Evolutionary conservation across 2,113 vertebrate genomes (phyloP).

Genomic region (Nothocercus nigrocapillus): DNA sequence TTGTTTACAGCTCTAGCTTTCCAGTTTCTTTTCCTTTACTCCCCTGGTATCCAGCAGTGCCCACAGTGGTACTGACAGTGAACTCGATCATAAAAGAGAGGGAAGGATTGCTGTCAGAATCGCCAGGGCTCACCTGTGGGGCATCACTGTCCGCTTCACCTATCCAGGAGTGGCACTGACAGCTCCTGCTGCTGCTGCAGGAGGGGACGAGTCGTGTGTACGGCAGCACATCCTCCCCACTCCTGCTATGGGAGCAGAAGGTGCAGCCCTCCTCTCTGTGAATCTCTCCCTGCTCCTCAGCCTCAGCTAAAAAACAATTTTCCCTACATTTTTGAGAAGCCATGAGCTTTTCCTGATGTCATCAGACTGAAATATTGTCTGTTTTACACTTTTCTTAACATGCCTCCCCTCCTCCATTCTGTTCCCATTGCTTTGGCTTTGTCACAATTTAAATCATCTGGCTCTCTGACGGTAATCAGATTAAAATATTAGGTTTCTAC

Average conservation of each 20-base stretch:
- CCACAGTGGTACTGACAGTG: background rate
- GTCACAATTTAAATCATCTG: constrained; percentile 29
- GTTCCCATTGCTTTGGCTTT: constrained; percentile 7
- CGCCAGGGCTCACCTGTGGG: background rate
- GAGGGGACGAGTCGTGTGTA: background rate
- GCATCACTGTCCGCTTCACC: background rate
- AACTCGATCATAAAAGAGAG: background rate
- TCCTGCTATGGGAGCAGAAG: background rate
- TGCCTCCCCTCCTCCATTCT: background rate
- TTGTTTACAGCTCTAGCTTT: background rate
- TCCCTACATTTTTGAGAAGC: background rate
- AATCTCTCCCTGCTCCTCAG: background rate
- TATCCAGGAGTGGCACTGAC: background rate
- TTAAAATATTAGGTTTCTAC: constrained; percentile 54
- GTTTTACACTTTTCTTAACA: background rate
- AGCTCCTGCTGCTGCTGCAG: background rate
- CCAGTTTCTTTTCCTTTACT: background rate
- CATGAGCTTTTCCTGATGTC: background rate
- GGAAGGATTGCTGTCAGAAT: background rate
- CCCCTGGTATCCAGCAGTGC: background rate
- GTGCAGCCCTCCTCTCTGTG: background rate
- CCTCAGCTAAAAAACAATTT: background rate
- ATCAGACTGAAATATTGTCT: background rate
- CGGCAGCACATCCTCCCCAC: background rate
- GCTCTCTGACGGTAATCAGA: constrained; percentile 53